phyloP scores from a whole-genome alignment of 2,888 invertebrate genomes.

The Pinctada fucata region DNA sequence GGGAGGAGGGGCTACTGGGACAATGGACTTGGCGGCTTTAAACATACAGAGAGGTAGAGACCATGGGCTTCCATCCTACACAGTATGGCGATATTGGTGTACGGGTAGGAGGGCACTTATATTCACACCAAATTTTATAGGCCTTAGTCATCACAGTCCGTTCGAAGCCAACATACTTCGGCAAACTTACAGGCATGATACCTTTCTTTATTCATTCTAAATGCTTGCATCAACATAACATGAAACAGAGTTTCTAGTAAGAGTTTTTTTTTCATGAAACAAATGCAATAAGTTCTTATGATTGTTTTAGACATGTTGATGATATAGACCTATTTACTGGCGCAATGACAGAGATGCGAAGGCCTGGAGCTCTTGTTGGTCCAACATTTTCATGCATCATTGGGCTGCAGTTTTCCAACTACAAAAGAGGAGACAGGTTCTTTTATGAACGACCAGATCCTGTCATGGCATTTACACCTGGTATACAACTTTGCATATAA shows the following conservation, averaged over 20 bases:
- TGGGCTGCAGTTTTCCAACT: too few species aligned
- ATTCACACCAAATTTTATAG: neutral
- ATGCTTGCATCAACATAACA: too few species aligned
- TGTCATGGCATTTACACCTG: too few species aligned
- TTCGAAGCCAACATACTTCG: neutral
- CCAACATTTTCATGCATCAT: neutral
- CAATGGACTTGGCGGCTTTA: conserved; percentile 7
- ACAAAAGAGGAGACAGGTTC: conserved; percentile 1
- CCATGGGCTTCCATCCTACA: too few species aligned
- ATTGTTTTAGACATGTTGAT: neutral
- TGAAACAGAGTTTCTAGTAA: neutral
- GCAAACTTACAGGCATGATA: neutral
- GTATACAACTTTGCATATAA: neutral
- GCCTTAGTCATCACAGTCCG: neutral
- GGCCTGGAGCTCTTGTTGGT: neutral
- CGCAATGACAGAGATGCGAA: conserved; percentile 15
- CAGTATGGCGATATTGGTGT: too few species aligned
- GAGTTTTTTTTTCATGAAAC: neutral
- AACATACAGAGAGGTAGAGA: neutral
- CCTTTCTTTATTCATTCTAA: too few species aligned
- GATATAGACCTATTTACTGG: conserved; percentile 23
- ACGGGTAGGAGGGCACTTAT: too few species aligned
- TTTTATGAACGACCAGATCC: too few species aligned
- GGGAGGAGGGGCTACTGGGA: neutral
- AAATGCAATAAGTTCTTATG: conserved; percentile 2